phyloP scores from a whole-genome alignment of 2,113 vertebrate genomes.

The Astatoreochromis straeleni region DNA sequence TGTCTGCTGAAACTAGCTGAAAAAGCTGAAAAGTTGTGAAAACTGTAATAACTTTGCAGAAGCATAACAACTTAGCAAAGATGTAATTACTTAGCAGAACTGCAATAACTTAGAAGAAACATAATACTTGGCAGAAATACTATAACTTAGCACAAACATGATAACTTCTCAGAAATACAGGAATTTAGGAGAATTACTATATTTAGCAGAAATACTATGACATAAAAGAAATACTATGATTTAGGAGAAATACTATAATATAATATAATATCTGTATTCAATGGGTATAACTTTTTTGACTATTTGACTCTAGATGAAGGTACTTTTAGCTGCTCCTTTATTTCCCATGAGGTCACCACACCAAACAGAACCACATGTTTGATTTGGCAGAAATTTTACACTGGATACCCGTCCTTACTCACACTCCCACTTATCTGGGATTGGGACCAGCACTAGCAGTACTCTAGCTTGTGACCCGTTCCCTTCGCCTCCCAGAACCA shows the following conservation, averaged over 20 bases:
- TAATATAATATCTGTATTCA: background rate
- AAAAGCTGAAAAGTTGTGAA: rapidly evolving
- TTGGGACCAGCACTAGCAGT: background rate
- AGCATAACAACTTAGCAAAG: background rate
- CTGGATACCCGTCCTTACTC: background rate
- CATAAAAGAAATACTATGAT: background rate
- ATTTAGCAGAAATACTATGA: background rate
- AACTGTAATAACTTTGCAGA: background rate
- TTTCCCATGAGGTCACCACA: background rate
- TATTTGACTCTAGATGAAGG: background rate
- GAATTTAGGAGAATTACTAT: rapidly evolving
- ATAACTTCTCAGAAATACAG: background rate
- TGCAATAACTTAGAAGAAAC: background rate
- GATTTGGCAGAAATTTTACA: background rate
- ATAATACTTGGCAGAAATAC: background rate
- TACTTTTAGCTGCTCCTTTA: background rate
- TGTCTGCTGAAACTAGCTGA: rapidly evolving
- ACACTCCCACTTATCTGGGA: background rate
- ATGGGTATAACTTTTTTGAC: background rate
- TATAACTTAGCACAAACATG: background rate
- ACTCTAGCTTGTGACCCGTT: background rate
- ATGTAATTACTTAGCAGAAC: background rate
- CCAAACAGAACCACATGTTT: background rate
- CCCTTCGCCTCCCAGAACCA: background rate
- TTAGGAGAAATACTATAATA: rapidly evolving